Conservation (phyloP, 2,113 vertebrate species). For the Calypte anna region DNA sequence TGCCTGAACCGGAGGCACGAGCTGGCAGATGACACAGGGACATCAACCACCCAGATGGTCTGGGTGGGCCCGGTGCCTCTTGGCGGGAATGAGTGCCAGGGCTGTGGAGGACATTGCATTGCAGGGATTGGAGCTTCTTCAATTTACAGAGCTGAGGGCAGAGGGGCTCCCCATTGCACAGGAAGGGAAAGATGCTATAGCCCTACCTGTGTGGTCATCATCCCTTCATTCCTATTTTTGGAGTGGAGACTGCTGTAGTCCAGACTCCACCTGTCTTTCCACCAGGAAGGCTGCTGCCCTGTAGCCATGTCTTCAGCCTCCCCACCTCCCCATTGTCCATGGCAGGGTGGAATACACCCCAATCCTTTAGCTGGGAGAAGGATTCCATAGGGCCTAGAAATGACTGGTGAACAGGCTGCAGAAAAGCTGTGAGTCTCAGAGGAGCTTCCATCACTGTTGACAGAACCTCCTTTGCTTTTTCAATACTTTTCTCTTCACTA, state of each 20-base stretch:
- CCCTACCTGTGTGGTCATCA: neutral
- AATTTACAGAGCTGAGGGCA: neutral
- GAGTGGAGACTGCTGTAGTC: neutral
- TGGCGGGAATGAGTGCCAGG: neutral
- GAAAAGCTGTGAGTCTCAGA: neutral
- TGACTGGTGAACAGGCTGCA: neutral
- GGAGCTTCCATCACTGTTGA: neutral
- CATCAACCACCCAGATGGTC: rapidly evolving
- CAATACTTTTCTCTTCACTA: neutral
- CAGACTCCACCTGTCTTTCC: rapidly evolving
- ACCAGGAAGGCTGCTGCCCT: rapidly evolving
- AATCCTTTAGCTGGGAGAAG: neutral
- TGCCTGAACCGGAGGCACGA: constrained; percentile 83
- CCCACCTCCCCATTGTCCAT: neutral
- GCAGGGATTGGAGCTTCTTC: rapidly evolving
- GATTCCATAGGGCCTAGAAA: neutral
- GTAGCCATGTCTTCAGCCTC: neutral
- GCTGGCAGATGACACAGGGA: constrained; percentile 71
- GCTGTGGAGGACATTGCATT: rapidly evolving
- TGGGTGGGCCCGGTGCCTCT: rapidly evolving
- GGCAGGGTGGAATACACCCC: neutral
- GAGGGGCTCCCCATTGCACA: neutral
- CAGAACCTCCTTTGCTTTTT: neutral
- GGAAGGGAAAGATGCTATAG: neutral
- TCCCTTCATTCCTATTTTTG: neutral